Evolutionary conservation across 2,888 invertebrate genomes (phyloP).

Genomic region (Callinectes sapidus): DNA sequence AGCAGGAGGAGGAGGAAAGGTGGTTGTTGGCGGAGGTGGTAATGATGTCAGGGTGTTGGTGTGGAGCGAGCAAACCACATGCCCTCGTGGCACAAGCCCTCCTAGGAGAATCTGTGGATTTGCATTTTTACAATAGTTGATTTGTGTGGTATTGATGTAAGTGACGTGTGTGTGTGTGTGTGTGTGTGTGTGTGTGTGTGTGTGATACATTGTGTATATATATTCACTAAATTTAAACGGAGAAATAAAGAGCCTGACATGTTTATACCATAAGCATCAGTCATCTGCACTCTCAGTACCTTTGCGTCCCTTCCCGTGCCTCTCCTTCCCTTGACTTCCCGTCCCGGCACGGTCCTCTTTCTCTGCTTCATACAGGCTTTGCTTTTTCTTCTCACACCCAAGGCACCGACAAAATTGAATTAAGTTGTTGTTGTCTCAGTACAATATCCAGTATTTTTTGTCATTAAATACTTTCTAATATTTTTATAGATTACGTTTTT

Average conservation of each 20-base stretch:
- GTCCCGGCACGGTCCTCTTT: not conserved
- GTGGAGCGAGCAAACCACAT: not conserved
- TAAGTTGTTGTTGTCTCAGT: constrained; percentile 29
- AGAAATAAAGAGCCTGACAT: not conserved
- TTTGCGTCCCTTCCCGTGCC: not conserved
- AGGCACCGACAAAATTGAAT: constrained; percentile 15
- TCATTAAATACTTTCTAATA: constrained; percentile 6
- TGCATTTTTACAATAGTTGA: too few species aligned
- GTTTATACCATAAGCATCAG: not conserved
- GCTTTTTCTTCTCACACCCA: not conserved
- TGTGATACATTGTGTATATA: not conserved
- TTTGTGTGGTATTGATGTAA: too few species aligned
- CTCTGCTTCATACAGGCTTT: not conserved
- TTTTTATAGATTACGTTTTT: not conserved
- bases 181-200: constrained; percentile 30
- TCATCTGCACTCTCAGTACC: not conserved
- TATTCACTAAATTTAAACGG: too few species aligned
- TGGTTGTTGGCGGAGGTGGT: not conserved
- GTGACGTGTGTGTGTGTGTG: constrained; percentile 9
- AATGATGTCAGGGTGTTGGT: not conserved
- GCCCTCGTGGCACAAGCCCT: not conserved
- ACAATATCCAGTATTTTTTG: not conserved
- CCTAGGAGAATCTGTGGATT: not conserved
- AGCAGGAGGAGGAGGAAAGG: not conserved
- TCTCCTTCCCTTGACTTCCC: not conserved